A percentile compares a stretch with the other conserved stretches of the same genome.
These are phyloP conservation scores for Ochropleura plecta DNA, from an alignment of 2,888 invertebrate genomes.

Conservation along the genomic window DNA sequence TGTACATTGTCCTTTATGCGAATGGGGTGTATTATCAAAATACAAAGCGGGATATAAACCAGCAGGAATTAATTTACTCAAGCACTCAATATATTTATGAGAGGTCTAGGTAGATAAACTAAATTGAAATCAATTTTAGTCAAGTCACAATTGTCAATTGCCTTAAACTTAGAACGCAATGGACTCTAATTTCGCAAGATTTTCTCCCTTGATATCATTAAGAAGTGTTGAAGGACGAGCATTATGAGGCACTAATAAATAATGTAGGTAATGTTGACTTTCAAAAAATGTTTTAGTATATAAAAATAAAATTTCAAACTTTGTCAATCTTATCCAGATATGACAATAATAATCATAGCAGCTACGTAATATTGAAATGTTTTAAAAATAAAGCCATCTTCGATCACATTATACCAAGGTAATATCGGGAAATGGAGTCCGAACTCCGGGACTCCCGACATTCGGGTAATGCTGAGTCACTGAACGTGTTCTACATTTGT, in stretches of 20 bases:
- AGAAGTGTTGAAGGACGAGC: too few species aligned
- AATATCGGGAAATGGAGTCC: constrained; percentile 23
- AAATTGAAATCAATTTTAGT: not conserved
- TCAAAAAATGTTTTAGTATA: not conserved
- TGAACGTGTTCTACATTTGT: constrained; percentile 34
- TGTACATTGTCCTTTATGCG: not conserved
- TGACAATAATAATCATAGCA: not conserved
- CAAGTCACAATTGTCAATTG: not conserved
- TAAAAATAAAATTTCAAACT: not conserved
- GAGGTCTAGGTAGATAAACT: not conserved
- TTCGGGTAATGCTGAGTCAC: constrained; percentile 24
- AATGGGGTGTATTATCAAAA: not conserved
- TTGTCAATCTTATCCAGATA: not conserved
- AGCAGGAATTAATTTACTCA: not conserved
- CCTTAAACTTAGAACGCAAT: not conserved
- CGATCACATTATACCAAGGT: constrained; percentile 9
- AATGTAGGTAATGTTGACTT: not conserved
- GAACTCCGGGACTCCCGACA: constrained; percentile 4
- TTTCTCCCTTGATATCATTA: not conserved
- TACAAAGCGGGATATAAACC: not conserved
- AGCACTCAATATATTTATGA: not conserved
- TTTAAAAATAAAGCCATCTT: not conserved
- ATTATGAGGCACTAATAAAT: not conserved
- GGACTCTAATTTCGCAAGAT: not conserved
- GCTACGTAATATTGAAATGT: not conserved